Evolutionary conservation across 1,140 invertebrate species (phyloP), one percentile per base, ranked within the genome.

Genomic region (Oncopeltus fasciatus): DNA sequence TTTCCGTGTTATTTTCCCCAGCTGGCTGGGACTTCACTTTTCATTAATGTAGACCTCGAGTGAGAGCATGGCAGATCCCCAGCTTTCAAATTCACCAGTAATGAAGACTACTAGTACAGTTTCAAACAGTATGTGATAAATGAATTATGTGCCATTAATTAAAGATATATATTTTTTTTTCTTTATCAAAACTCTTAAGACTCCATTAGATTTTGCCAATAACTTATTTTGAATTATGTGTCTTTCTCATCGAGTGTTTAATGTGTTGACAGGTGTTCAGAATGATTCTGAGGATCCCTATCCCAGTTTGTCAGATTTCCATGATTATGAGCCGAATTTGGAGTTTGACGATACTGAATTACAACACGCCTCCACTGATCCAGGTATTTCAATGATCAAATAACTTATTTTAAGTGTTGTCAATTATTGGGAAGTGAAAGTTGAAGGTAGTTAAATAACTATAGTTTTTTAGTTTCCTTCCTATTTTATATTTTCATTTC

Each of bases 271-370:
- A 49, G 65, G 43, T 46, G 31, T 51, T 5, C 61, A 57, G 21
- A 67, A 65, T 49, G 68, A 69, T 62, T 38, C 61, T 29, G 90
- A 93, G 67, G 89, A 92, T 73, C 83, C 85, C 14, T 88, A 88
- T 72, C 87, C 88, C 53, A 93, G 90, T 75, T 78, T 93, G 58
- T 92, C 90, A 33, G 90, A 92, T 74, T 89, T 85, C 72, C 89
- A 92, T 74, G 90, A 93, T 76, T 90, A 93, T 74, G 92, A 95
- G 72, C 92, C 92, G 26, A 90, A 92, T 75, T 78, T 95, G 71
- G 92, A 96, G 74, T 96, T 95, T 79, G 92, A 95, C 76, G 92
- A 96, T 75, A 91, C 90, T 12, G 92, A 95, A 76, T 72, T 93
- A 53, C 83, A 85, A 69, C 78, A 81, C 69, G 74, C 77, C 60